Conservation (phyloP, 1,140 invertebrate genomes). For the Aphidius ervi region DNA sequence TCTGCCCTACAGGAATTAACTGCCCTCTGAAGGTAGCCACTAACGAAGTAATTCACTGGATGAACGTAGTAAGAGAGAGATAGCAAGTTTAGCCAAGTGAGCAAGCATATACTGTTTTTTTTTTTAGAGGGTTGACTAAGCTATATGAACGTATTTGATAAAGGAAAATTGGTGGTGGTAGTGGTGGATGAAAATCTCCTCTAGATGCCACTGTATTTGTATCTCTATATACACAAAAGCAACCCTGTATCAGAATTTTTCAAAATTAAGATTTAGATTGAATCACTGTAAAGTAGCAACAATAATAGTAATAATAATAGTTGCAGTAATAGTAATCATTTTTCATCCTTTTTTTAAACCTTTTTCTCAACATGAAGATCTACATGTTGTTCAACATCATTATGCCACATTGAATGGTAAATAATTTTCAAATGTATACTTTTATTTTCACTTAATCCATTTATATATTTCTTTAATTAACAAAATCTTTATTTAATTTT, state of each 20-base stretch:
- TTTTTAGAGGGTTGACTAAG: background rate
- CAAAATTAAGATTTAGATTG: constrained; percentile 52
- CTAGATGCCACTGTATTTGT: constrained; percentile 28
- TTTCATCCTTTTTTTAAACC: background rate
- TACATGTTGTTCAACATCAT: background rate
- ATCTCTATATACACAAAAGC: constrained; percentile 20
- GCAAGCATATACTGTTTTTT: constrained; percentile 19
- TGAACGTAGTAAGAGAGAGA: constrained; percentile 44
- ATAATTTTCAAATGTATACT: background rate
- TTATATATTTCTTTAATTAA: too few relatives aligned
- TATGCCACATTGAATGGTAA: constrained; percentile 2
- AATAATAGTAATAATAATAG: too few relatives aligned
- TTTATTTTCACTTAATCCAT: background rate
- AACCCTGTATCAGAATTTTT: constrained; percentile 20
- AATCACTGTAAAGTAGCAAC: constrained; percentile 36
- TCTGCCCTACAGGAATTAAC: constrained; percentile 56
- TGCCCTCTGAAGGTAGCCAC: constrained; percentile 55
- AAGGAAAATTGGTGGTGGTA: background rate
- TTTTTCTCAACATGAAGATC: background rate
- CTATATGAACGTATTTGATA: constrained; percentile 9
- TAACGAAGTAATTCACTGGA: constrained; percentile 57
- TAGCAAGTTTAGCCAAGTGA: constrained; percentile 23
- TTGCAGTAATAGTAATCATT: too few relatives aligned
- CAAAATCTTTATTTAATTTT: too few relatives aligned
- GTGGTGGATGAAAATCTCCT: background rate